A percentile compares a stretch with the other conserved stretches of the same genome.
These are phyloP conservation scores for Enoplosus armatus DNA, from an alignment of 2,797 vertebrate species.

Conservation along the genomic window DNA sequence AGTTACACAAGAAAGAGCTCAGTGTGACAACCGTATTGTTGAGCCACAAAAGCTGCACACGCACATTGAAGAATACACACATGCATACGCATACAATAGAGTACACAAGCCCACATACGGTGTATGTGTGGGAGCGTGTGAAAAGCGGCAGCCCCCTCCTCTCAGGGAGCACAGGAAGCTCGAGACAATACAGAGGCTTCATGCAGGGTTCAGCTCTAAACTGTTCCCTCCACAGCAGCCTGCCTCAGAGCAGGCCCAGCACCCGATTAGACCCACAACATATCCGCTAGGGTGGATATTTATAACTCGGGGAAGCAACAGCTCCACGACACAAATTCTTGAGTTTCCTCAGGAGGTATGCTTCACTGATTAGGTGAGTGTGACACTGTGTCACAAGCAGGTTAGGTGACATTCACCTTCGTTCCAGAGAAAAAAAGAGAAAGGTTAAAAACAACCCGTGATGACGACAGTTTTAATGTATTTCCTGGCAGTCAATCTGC, in stretches of 20 bases:
- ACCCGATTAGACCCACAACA: constrained; percentile 71
- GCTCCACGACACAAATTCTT: constrained; percentile 71
- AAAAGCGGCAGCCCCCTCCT: constrained; percentile 85
- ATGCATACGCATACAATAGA: constrained; percentile 26
- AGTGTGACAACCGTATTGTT: constrained; percentile 54
- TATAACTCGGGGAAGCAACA: constrained; percentile 83
- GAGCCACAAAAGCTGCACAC: constrained; percentile 21
- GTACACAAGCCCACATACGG: constrained; percentile 45
- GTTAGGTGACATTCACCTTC: constrained; percentile 54
- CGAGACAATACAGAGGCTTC: constrained; percentile 88
- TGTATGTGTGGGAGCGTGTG: constrained; percentile 85
- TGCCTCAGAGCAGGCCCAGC: constrained; percentile 64
- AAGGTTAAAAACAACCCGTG: constrained; percentile 6
- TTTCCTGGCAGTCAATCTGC: background rate
- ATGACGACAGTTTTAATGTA: constrained; percentile 34
- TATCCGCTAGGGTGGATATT: constrained; percentile 82
- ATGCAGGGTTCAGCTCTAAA: constrained; percentile 82
- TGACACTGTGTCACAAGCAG: constrained; percentile 48
- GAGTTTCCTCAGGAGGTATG: constrained; percentile 72
- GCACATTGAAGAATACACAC: constrained; percentile 29
- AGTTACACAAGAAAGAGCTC: constrained; percentile 22
- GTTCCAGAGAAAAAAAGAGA: background rate
- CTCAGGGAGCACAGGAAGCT: constrained; percentile 88
- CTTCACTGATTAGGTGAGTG: constrained; percentile 54
- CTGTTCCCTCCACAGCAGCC: constrained; percentile 68